These are phyloP conservation scores for Ichneumon xanthorius DNA, from an alignment of 2,888 invertebrate species.

Conservation along the genomic window DNA sequence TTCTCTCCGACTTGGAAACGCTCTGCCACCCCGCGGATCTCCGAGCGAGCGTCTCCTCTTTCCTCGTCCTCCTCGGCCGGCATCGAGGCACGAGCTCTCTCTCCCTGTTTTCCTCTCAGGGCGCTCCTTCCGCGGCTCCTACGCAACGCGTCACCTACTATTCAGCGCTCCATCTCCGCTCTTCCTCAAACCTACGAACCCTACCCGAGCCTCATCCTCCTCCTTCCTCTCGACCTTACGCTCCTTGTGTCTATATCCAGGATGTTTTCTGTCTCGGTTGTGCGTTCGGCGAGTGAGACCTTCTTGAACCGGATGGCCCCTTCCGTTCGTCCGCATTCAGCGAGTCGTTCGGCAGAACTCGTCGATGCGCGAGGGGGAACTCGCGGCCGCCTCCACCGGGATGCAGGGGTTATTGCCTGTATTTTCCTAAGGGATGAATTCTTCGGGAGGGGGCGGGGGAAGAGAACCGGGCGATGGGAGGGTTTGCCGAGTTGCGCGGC, in stretches of 20 bases:
- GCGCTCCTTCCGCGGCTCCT: slow-evolving; percentile 58
- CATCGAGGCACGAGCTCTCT: too few relatives aligned
- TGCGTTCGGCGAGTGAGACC: slow-evolving; percentile 21
- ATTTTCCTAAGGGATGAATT: slow-evolving; percentile 82
- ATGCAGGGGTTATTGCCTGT: slow-evolving; percentile 82
- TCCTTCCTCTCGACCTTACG: neutral
- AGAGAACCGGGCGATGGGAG: slow-evolving; percentile 25
- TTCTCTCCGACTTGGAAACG: neutral
- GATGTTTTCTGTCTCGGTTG: slow-evolving; percentile 51
- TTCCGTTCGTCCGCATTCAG: slow-evolving; percentile 1
- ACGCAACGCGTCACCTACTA: slow-evolving; percentile 43
- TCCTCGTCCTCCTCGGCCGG: neutral
- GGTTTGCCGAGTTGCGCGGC: slow-evolving; percentile 29
- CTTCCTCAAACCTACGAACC: slow-evolving; percentile 46
- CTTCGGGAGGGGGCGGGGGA: slow-evolving; percentile 46
- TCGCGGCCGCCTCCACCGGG: slow-evolving; percentile 73
- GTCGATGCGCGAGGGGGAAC: neutral
- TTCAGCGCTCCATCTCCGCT: slow-evolving; percentile 29
- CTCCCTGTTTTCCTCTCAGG: slow-evolving; percentile 37
- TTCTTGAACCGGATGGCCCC: slow-evolving; percentile 36
- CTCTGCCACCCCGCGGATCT: neutral
- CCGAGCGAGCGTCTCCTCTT: neutral
- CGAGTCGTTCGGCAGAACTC: neutral
- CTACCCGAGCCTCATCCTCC: slow-evolving; percentile 30
- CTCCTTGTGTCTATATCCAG: slow-evolving; percentile 29